Conservation (phyloP, 2,888 invertebrate species). For the Microctonus hyperodae region DNA sequence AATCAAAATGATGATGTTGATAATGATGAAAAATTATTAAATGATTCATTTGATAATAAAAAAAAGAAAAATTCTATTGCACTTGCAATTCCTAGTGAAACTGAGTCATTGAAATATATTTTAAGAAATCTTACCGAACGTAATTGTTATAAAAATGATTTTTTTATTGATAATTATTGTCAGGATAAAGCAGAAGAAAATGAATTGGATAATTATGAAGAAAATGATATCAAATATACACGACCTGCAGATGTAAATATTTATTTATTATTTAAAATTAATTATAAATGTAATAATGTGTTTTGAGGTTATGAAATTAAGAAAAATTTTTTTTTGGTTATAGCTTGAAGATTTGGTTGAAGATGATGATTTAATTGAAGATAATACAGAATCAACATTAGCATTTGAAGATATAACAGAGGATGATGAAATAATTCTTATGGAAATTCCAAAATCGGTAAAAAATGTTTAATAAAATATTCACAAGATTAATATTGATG, state of each 20-base stretch:
- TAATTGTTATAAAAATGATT: background rate
- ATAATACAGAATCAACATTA: conserved; percentile 26
- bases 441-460: conserved; percentile 46
- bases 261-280: background rate
- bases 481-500: background rate
- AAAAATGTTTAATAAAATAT: conserved; percentile 13
- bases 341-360: conserved; percentile 43
- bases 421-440: conserved; percentile 45
- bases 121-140: conserved; percentile 3
- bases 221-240: background rate
- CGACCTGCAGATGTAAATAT: conserved; percentile 21
- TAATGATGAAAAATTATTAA: conserved; percentile 8
- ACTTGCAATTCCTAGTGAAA: conserved; percentile 7
- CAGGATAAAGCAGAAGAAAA: background rate
- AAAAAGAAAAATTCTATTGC: background rate
- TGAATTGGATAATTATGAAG: background rate
- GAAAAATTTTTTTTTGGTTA: conserved; percentile 12
- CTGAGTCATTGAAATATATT: conserved; percentile 27
- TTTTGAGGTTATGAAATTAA: background rate
- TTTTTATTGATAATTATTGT: background rate
- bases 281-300: background rate
- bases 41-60: background rate
- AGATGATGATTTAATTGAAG: conserved; percentile 33
- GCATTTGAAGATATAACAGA: conserved; percentile 32
- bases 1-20: background rate